These are phyloP conservation scores for Tauraco erythrolophus DNA, from an alignment of 2,113 vertebrate species.

Conservation along the genomic window DNA sequence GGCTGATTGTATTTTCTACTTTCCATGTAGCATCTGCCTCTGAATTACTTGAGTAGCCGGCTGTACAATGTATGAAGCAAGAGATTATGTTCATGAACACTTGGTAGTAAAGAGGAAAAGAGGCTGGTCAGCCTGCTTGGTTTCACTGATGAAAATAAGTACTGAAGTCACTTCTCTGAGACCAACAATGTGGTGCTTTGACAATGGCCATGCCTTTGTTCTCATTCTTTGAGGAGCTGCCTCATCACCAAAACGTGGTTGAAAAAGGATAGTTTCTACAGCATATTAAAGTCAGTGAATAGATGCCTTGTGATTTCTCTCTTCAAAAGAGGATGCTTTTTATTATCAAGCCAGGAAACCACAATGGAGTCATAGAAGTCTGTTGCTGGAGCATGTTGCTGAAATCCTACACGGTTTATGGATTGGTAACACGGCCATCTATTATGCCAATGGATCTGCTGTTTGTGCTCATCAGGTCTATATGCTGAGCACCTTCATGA, in stretches of 20 bases:
- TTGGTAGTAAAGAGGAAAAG: not conserved
- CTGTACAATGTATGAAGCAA: not conserved
- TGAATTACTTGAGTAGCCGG: not conserved
- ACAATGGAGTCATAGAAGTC: fast-evolving
- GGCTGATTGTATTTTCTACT: not conserved
- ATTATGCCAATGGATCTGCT: not conserved
- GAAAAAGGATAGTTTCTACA: not conserved
- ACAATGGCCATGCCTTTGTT: not conserved
- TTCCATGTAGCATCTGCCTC: not conserved
- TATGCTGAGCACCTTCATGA: not conserved
- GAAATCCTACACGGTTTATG: not conserved
- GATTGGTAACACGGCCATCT: not conserved
- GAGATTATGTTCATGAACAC: not conserved
- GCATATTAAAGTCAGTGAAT: not conserved
- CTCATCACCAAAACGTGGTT: not conserved
- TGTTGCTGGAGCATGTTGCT: not conserved
- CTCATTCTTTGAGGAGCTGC: not conserved
- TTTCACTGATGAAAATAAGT: not conserved
- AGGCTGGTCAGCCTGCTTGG: not conserved
- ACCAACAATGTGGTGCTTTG: not conserved
- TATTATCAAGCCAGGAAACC: not conserved
- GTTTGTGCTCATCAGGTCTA: not conserved
- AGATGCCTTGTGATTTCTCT: not conserved
- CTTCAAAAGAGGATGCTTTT: not conserved
- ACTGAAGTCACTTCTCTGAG: not conserved